A percentile compares a stretch with the other conserved stretches of the same genome.
Conservation (phyloP, 2,888 invertebrate genomes). For the Mactromeris polynyma region DNA sequence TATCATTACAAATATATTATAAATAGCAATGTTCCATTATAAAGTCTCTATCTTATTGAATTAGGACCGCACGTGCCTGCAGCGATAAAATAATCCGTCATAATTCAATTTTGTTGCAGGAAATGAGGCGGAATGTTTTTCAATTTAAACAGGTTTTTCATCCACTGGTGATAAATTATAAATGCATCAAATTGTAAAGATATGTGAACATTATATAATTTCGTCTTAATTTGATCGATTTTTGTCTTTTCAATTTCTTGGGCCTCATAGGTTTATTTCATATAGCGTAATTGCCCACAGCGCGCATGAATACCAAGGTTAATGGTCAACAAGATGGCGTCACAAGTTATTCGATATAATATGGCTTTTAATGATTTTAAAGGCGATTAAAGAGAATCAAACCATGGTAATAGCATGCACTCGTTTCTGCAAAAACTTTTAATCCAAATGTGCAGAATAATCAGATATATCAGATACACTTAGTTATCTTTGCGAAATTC, state of each 20-base stretch:
- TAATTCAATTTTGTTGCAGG: constrained; percentile 13
- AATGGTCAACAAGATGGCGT: neutral
- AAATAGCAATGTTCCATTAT: neutral
- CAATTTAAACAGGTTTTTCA: neutral
- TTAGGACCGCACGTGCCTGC: neutral
- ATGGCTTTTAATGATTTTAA: neutral
- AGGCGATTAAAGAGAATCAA: neutral
- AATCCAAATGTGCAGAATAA: no score
- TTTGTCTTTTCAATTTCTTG: neutral
- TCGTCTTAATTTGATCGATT: neutral
- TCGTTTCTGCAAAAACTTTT: no score
- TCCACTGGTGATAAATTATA: constrained; percentile 11
- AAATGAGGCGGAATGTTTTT: neutral
- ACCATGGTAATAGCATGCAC: no score
- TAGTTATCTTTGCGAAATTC: no score
- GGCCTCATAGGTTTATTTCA: neutral
- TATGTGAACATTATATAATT: neutral
- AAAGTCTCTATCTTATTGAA: neutral
- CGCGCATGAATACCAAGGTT: constrained; percentile 4
- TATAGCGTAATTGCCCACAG: constrained; percentile 1
- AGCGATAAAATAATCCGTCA: neutral
- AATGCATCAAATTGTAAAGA: neutral
- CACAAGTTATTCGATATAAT: neutral
- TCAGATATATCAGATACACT: neutral
- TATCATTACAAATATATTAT: no score